Evolutionary conservation across 2,888 invertebrate species (phyloP).

Genomic region (Anaspis maculata): DNA sequence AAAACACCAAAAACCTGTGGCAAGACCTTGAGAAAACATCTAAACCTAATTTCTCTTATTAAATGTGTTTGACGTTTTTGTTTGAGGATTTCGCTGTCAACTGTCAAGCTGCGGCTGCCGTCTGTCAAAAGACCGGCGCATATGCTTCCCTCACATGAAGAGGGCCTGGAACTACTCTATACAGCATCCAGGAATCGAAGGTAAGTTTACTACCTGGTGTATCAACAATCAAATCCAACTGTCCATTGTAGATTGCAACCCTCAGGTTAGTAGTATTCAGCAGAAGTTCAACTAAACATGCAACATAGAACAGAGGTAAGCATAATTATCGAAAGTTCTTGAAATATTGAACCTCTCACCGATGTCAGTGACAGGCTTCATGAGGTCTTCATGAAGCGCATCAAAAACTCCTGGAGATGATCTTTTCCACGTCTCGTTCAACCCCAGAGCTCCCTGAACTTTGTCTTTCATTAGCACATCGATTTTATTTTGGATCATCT

Average conservation of each 20-base stretch:
- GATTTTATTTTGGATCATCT: slow-evolving; percentile 20
- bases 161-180: no score
- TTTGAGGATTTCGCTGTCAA: no score
- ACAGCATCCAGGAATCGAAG: background rate
- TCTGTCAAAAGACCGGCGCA: no score
- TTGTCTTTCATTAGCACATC: slow-evolving; percentile 59
- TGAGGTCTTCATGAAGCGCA: slow-evolving; percentile 54
- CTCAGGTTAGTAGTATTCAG: slow-evolving; percentile 59
- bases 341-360: no score
- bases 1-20: no score
- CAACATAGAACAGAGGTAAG: background rate
- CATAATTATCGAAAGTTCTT: background rate
- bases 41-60: no score
- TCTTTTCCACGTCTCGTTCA: slow-evolving; percentile 41
- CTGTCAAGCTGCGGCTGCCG: no score
- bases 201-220: no score
- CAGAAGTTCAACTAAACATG: slow-evolving; percentile 53
- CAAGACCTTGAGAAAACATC: no score
- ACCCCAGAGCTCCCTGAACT: slow-evolving; percentile 57
- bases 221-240: slow-evolving; percentile 77
- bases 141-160: no score
- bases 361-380: slow-evolving; percentile 60
- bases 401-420: slow-evolving; percentile 53
- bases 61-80: no score
- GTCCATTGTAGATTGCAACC: slow-evolving; percentile 67